Evolutionary conservation across 2,888 invertebrate species (phyloP), one percentile per base, ranked within the genome.

Genomic region (Brenthis ino): DNA sequence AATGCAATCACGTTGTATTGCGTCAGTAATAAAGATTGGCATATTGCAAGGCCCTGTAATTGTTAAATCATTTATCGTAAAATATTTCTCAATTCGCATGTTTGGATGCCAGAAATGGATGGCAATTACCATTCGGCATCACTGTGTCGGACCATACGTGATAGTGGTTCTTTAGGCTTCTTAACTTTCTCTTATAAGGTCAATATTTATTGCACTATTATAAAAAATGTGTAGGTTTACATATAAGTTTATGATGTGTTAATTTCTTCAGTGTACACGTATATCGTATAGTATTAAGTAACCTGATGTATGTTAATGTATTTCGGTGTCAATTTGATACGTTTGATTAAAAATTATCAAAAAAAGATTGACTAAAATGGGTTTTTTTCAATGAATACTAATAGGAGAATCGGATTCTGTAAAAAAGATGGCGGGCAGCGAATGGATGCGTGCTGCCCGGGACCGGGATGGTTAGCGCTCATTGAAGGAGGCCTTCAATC

Each of bases 21-120:
- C 56, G 51, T 57, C 60, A 56, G 61, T 57, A 66, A 65, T 65
- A 65, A 63, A 60, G 65, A 65, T 48, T 24, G 55, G 65, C 56
- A 65, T 61, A 68, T 68, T 65, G 68, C 68, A 67, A 8, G 53
- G 61, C 61, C 61, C 66, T 68, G 72, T 69, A 74, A 74, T 72
- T 72, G 74, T 72, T 61, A 68, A 69, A 72, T 72, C 71, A 71
- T 73, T 74, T 71, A 71, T 70, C 58, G 64, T 67, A 68, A 72
- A 72, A 71, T 69, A 72, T 72, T 65, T 72, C 72, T 72, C 67
- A 72, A 72, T 72, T 61, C 68, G 66, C 65, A 68, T 66, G 64
- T 33, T 60, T 57, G 65, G 60, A 57, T 66, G 71, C 64, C 66
- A 65, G 61, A 50, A 67, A 72, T 65, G 66, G 64, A 43, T 57